These are phyloP conservation scores for Drosophila sproati DNA, from an alignment of 1,140 invertebrate species.

Conservation along the genomic window DNA sequence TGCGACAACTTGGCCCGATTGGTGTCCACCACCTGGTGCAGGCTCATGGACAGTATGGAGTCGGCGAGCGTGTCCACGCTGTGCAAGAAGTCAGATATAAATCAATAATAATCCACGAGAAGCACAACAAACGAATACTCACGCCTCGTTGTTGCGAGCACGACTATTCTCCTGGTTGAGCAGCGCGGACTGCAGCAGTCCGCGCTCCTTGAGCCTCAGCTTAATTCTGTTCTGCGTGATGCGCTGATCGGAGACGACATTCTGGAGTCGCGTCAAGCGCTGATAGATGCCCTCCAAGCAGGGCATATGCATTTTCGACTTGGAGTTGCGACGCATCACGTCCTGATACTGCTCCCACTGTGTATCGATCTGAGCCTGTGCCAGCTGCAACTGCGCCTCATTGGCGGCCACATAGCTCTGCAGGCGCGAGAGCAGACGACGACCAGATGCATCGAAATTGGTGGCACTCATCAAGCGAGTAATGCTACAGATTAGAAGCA, in stretches of 20 bases:
- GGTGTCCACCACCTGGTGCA: conserved; percentile 60
- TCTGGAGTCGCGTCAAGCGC: conserved; percentile 87
- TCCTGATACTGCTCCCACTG: conserved; percentile 87
- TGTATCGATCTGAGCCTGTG: conserved; percentile 86
- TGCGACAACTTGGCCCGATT: conserved; percentile 62
- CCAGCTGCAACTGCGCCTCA: conserved; percentile 87
- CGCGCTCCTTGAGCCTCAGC: conserved; percentile 67
- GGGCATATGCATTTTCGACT: conserved; percentile 85
- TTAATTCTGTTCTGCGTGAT: conserved; percentile 85
- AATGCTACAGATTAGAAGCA: conserved; percentile 42
- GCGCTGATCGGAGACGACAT: conserved; percentile 86
- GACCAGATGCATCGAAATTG: conserved; percentile 85
- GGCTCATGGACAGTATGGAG: conserved; percentile 76
- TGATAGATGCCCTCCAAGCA: conserved; percentile 89
- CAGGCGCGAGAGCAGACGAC: conserved; percentile 86
- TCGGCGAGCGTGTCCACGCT: conserved; percentile 75
- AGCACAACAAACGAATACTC: background rate
- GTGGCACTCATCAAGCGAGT: conserved; percentile 66
- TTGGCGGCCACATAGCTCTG: conserved; percentile 87
- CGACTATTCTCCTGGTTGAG: conserved; percentile 60
- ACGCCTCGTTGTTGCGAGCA: conserved; percentile 61
- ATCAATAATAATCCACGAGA: no score
- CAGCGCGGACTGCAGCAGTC: conserved; percentile 51
- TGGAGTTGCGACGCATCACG: conserved; percentile 84
- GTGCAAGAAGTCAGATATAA: background rate